phyloP scores from a whole-genome alignment of 2,888 invertebrate species.

The Phaonia tiefii region DNA sequence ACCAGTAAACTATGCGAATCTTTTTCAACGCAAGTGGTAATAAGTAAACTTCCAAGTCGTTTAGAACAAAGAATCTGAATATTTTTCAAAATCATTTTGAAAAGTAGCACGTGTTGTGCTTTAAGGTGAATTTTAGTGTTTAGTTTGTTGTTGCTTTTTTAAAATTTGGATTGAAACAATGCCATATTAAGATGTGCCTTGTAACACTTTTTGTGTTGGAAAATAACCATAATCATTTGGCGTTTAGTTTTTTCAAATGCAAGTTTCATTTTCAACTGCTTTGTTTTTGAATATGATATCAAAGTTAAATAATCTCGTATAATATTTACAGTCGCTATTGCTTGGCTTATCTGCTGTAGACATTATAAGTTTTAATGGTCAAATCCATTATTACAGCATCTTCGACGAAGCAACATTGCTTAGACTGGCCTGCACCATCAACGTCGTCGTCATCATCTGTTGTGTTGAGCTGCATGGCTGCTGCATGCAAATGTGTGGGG shows the following conservation, averaged over 20 bases:
- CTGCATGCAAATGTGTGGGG: slow-evolving; percentile 42
- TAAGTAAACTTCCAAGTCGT: no score
- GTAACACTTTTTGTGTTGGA: slow-evolving; percentile 51
- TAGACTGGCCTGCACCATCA: background rate
- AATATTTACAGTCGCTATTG: slow-evolving; percentile 43
- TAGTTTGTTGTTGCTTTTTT: no score
- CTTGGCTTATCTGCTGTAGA: slow-evolving; percentile 48
- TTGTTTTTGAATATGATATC: slow-evolving; percentile 44
- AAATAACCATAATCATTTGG: no score
- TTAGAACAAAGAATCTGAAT: background rate
- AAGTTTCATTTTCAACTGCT: slow-evolving; percentile 25
- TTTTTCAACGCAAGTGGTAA: no score
- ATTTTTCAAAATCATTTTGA: background rate
- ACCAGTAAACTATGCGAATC: no score
- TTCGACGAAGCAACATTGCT: slow-evolving; percentile 16
- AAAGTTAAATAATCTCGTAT: slow-evolving; percentile 55
- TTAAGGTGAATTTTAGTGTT: slow-evolving; percentile 52
- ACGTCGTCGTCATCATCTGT: slow-evolving; percentile 35
- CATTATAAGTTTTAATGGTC: slow-evolving; percentile 65
- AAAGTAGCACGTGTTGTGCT: slow-evolving; percentile 61
- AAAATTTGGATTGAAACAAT: slow-evolving; percentile 54
- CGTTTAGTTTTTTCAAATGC: background rate
- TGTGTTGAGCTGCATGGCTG: background rate
- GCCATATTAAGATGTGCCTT: slow-evolving; percentile 61
- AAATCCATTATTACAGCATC: slow-evolving; percentile 66